Evolutionary conservation across 2,797 vertebrate species (phyloP).

Genomic region (Epinephelus malabaricus): DNA sequence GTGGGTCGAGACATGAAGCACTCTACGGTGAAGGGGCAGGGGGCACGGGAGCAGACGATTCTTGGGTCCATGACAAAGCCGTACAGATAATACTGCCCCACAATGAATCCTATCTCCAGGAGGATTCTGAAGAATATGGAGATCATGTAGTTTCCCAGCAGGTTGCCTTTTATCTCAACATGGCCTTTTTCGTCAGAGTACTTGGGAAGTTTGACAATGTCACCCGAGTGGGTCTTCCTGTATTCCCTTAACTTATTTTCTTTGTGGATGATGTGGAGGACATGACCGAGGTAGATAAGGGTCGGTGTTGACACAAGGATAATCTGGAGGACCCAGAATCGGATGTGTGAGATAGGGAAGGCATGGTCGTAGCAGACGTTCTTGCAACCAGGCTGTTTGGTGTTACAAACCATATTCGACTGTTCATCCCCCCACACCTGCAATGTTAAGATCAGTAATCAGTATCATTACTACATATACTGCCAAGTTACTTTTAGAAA

Average conservation of each 20-base stretch:
- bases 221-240: slow-evolving; percentile 66
- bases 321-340: slow-evolving; percentile 97
- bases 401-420: slow-evolving; percentile 95
- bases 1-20: slow-evolving; percentile 97
- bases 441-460: slow-evolving; percentile 7
- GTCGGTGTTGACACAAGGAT: slow-evolving; percentile 95
- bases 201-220: slow-evolving; percentile 70
- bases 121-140: slow-evolving; percentile 93
- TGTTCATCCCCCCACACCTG: slow-evolving; percentile 95
- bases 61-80: slow-evolving; percentile 91
- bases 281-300: slow-evolving; percentile 93
- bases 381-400: slow-evolving; percentile 94
- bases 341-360: slow-evolving; percentile 96
- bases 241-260: slow-evolving; percentile 92
- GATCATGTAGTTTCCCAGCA: slow-evolving; percentile 93
- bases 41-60: slow-evolving; percentile 89
- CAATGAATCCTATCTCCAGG: slow-evolving; percentile 93
- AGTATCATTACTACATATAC: background rate
- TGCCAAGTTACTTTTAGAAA: too few relatives aligned
- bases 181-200: slow-evolving; percentile 88
- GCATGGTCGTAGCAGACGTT: slow-evolving; percentile 97
- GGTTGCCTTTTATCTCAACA: slow-evolving; percentile 87
- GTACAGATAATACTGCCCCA: slow-evolving; percentile 95
- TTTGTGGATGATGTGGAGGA: slow-evolving; percentile 92
- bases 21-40: slow-evolving; percentile 95